A percentile compares a stretch with the other conserved stretches of the same genome.
Evolutionary conservation across 2,113 vertebrate species (phyloP).

Genomic region (Aleadryas rufinucha): DNA sequence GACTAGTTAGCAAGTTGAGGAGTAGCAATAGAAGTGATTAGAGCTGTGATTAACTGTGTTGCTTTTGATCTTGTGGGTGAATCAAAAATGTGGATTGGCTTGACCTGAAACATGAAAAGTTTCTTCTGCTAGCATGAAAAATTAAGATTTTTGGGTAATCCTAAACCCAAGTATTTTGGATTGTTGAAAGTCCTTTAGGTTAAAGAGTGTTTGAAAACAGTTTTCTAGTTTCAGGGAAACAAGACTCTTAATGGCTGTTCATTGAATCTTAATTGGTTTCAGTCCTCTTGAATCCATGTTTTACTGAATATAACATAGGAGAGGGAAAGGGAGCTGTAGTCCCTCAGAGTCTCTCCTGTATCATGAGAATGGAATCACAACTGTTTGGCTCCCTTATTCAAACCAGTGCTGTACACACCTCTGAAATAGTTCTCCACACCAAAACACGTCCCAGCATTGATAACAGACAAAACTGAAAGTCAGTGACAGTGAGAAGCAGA

Average conservation of each 20-base stretch:
- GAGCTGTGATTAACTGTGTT: neutral
- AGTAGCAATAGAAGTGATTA: neutral
- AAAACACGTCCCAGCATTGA: neutral
- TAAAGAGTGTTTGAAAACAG: neutral
- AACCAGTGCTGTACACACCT: neutral
- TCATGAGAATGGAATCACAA: neutral
- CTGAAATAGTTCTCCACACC: neutral
- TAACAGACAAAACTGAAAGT: neutral
- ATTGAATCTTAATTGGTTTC: neutral
- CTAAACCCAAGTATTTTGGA: neutral
- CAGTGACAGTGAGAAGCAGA: neutral
- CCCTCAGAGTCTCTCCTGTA: no score
- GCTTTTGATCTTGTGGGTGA: neutral
- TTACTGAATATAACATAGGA: neutral
- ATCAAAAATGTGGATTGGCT: neutral
- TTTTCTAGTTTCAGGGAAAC: neutral
- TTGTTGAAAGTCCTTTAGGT: neutral
- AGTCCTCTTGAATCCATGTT: neutral
- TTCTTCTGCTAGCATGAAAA: neutral
- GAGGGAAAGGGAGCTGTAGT: neutral
- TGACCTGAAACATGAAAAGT: neutral
- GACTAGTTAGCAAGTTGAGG: neutral
- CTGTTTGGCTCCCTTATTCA: neutral
- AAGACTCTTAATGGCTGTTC: neutral
- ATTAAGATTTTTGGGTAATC: neutral